phyloP scores from a whole-genome alignment of 2,797 vertebrate species.

The Lithobates pipiens region DNA sequence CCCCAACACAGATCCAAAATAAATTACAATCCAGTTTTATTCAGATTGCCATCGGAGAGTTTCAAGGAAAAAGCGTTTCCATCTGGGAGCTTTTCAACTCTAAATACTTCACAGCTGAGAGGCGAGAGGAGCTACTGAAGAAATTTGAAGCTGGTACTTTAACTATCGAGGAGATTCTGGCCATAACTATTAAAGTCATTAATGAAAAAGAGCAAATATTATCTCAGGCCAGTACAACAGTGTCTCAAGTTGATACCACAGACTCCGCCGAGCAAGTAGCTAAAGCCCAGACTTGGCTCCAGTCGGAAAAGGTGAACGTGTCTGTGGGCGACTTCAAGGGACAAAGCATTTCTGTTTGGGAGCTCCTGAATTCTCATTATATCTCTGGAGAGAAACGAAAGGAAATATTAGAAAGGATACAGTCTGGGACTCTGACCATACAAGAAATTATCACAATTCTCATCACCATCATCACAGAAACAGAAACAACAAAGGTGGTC shows the following conservation, averaged over 20 bases:
- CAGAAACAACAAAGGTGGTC: slow-evolving; percentile 69
- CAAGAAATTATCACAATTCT: slow-evolving; percentile 56
- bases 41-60: not conserved
- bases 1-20: slow-evolving; percentile 7
- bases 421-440: slow-evolving; percentile 50
- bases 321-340: slow-evolving; percentile 81
- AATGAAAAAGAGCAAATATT: slow-evolving; percentile 3
- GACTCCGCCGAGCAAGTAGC: slow-evolving; percentile 57
- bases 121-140: slow-evolving; percentile 66
- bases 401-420: slow-evolving; percentile 7
- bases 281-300: slow-evolving; percentile 71
- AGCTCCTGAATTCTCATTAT: slow-evolving; percentile 70
- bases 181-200: slow-evolving; percentile 41
- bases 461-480: slow-evolving; percentile 43
- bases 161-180: slow-evolving; percentile 65
- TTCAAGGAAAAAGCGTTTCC: slow-evolving; percentile 32
- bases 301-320: slow-evolving; percentile 68
- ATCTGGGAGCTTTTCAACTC: slow-evolving; percentile 49
- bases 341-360: slow-evolving; percentile 83
- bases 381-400: slow-evolving; percentile 66
- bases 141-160: slow-evolving; percentile 73
- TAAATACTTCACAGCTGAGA: slow-evolving; percentile 19
- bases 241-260: not conserved
- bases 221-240: not conserved
- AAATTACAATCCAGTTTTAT: slow-evolving; percentile 47